These are phyloP conservation scores for Heliconius eleuchia DNA, from an alignment of 1,140 invertebrate genomes.

Conservation along the genomic window DNA sequence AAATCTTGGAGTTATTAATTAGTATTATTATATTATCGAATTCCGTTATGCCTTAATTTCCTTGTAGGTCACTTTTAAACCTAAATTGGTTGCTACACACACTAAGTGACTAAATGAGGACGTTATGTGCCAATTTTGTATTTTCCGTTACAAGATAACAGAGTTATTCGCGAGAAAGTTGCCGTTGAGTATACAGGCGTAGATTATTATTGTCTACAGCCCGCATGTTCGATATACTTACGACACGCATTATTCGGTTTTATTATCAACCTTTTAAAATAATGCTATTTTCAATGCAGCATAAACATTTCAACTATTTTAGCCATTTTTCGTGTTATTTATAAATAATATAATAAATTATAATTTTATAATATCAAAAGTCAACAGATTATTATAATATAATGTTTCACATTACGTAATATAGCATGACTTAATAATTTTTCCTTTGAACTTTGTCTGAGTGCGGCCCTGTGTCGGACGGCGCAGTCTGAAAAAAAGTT, in stretches of 20 bases:
- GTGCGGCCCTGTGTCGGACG: constrained; percentile 72
- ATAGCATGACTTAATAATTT: constrained; percentile 42
- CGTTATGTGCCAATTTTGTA: constrained; percentile 30
- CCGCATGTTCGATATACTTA: constrained; percentile 55
- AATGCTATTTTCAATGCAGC: background rate
- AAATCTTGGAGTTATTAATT: background rate
- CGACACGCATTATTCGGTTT: constrained; percentile 35
- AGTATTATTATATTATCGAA: background rate
- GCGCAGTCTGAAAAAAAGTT: constrained; percentile 80
- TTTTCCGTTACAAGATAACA: constrained; percentile 60
- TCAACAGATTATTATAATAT: constrained; percentile 38
- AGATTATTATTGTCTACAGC: constrained; percentile 61
- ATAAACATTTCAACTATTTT: background rate
- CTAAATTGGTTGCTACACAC: background rate
- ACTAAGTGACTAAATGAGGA: constrained; percentile 13
- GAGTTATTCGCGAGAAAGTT: constrained; percentile 70
- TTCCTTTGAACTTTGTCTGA: constrained; percentile 49
- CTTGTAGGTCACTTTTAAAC: background rate
- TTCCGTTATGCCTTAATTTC: background rate
- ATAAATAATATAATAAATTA: background rate
- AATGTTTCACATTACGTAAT: constrained; percentile 45
- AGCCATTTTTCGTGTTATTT: background rate
- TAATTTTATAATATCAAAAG: background rate
- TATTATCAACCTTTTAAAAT: constrained; percentile 19
- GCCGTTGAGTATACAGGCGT: constrained; percentile 43